A percentile compares a stretch with the other conserved stretches of the same genome.
Conservation (phyloP, 2,888 invertebrate species). For the Syritta pipiens region DNA sequence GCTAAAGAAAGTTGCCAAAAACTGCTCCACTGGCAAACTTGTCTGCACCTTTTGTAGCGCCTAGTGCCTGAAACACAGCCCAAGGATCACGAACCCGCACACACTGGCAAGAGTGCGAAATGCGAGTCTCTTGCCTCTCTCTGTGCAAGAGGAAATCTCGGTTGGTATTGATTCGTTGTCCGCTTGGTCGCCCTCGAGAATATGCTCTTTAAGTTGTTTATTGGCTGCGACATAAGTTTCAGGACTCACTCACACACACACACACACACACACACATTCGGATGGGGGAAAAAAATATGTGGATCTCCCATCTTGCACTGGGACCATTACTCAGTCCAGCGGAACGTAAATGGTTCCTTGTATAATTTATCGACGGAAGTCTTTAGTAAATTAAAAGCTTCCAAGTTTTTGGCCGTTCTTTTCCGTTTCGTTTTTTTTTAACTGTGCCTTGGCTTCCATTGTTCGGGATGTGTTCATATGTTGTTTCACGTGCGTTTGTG, state of each 20-base stretch:
- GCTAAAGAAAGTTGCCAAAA: constrained; percentile 38
- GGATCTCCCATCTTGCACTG: constrained; percentile 60
- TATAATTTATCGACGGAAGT: constrained; percentile 69
- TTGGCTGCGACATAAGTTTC: constrained; percentile 69
- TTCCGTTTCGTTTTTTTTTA: constrained; percentile 2
- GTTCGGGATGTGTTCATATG: constrained; percentile 2
- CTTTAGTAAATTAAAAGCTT: constrained; percentile 69
- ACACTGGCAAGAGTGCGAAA: constrained; percentile 4
- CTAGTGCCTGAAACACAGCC: constrained; percentile 19
- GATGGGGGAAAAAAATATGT: constrained; percentile 5
- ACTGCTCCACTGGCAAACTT: constrained; percentile 30
- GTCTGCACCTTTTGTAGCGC: constrained; percentile 61
- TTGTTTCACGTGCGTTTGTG: constrained; percentile 28
- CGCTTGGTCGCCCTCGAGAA: constrained; percentile 67
- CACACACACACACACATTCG: not conserved
- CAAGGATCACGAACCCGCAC: constrained; percentile 37
- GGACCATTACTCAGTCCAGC: constrained; percentile 66
- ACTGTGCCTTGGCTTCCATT: not conserved
- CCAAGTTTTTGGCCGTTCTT: constrained; percentile 62
- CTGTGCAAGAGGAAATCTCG: constrained; percentile 26
- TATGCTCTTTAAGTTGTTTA: constrained; percentile 67
- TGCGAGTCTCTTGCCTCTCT: not conserved
- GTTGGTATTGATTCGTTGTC: constrained; percentile 59
- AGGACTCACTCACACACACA: constrained; percentile 13
- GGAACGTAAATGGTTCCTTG: constrained; percentile 67